phyloP scores from a whole-genome alignment of 2,888 invertebrate species.

The Drosophila mimetica region DNA sequence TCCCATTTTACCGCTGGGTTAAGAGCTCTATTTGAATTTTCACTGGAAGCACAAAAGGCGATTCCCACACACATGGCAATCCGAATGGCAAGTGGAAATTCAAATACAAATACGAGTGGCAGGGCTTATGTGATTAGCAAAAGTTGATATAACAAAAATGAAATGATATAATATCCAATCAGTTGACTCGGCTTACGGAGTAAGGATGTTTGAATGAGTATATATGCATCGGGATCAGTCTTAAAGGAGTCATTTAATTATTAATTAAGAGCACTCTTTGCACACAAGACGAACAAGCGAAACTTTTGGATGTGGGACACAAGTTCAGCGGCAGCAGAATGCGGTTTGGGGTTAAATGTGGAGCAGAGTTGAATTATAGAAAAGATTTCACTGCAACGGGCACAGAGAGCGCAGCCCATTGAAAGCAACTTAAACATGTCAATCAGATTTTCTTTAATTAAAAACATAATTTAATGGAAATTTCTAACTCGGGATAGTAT shows the following conservation, averaged over 20 bases:
- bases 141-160: slow-evolving; percentile 14
- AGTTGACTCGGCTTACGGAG: not conserved
- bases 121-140: slow-evolving; percentile 27
- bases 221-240: not conserved
- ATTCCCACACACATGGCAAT: slow-evolving; percentile 18
- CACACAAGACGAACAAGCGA: slow-evolving; percentile 56
- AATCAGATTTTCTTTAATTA: slow-evolving; percentile 5
- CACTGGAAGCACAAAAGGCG: slow-evolving; percentile 16
- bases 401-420: not conserved
- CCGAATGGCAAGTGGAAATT: slow-evolving; percentile 26
- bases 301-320: slow-evolving; percentile 69
- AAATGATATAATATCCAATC: slow-evolving; percentile 8
- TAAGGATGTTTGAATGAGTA: not conserved
- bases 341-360: slow-evolving; percentile 66
- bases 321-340: slow-evolving; percentile 39
- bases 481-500: not conserved
- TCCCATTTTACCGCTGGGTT: not conserved
- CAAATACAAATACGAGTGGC: slow-evolving; percentile 16
- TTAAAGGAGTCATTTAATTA: slow-evolving; percentile 26
- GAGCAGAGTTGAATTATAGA: slow-evolving; percentile 53
- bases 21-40: slow-evolving; percentile 30
- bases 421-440: slow-evolving; percentile 13
- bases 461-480: not conserved
- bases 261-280: slow-evolving; percentile 28
- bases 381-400: slow-evolving; percentile 23